Evolutionary conservation across 2,797 vertebrate genomes (phyloP), one percentile per base, ranked within the genome.

Genomic region (Pseudocheirus occidentalis): DNA sequence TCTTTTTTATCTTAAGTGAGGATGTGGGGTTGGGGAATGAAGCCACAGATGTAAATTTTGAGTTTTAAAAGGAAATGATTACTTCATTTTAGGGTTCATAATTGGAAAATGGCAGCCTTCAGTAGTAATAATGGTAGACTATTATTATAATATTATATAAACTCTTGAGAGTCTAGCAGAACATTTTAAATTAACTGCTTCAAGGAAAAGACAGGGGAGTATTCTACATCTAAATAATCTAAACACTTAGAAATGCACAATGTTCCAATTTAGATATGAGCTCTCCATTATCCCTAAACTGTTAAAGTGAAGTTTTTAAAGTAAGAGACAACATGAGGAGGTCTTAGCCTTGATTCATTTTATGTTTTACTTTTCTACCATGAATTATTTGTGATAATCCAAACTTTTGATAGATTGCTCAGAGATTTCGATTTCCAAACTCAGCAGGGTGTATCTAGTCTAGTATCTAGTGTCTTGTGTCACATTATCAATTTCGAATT

Each of bases 111-210:
- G 40, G 40, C 21, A 50, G 21, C 9, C 40, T 9, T 50, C 2
- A 3, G 34, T 27, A 50, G 73, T 4, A 46, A 10, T 50, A 73
- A 13, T 40, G 34, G 94, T 55, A 58, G 27, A 5, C 0, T n/a
- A 94, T 55, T 46, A 92, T 5, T 14, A 59, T 0, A 90, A 1
- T 94, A 95, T 95, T 90, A 53, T 90, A 95, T 91, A 54, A 93
- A 95, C 94, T 94, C n/a, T 58, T 87, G 96, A 97, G 53, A 96
- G 55, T 96, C 62, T 94, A 95, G 31, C 58, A 95, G 62, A 54
- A 97, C 97, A 97, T 93, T 96, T 92, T 97, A 96, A 97, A 97
- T 96, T 96, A 96, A 93, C 16, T 95, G 34, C 92, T 97, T 96
- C 55, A 97, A 96, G 90, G 90, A 97, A 97, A 96, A 92, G 40